Percentiles rank a stretch among this genome's conserved stretches.
Conservation (phyloP, 1,140 invertebrate genomes). For the Metopolophium dirhodum region DNA sequence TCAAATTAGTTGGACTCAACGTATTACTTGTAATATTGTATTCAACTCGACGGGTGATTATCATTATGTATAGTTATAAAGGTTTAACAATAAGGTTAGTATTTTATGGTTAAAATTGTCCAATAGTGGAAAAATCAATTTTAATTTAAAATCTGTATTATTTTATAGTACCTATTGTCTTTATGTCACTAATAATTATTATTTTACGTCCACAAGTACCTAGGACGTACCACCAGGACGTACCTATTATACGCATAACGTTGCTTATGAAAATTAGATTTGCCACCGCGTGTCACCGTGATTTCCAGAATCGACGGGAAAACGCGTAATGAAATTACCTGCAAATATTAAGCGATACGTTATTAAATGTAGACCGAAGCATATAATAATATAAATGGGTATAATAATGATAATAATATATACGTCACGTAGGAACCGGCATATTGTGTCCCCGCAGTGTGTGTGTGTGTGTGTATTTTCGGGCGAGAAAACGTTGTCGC, state of each 20-base stretch:
- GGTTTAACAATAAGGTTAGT: not conserved
- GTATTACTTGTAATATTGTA: not conserved
- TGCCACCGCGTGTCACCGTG: no score
- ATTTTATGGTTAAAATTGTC: not conserved
- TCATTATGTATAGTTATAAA: not conserved
- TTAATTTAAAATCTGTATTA: not conserved
- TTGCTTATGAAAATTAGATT: no score
- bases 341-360: not conserved
- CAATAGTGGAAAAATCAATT: not conserved
- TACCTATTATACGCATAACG: no score
- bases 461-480: not conserved
- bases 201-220: no score
- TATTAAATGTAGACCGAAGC: not conserved
- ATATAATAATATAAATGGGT: no score
- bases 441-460: not conserved
- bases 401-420: not conserved
- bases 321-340: no score
- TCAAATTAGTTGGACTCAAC: not conserved
- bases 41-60: not conserved
- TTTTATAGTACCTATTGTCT: not conserved
- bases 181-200: no score
- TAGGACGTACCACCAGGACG: no score
- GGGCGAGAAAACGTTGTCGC: constrained; percentile 2
- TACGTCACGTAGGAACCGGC: not conserved
- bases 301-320: no score